phyloP scores from a whole-genome alignment of 2,113 vertebrate genomes.

The Scomber colias region DNA sequence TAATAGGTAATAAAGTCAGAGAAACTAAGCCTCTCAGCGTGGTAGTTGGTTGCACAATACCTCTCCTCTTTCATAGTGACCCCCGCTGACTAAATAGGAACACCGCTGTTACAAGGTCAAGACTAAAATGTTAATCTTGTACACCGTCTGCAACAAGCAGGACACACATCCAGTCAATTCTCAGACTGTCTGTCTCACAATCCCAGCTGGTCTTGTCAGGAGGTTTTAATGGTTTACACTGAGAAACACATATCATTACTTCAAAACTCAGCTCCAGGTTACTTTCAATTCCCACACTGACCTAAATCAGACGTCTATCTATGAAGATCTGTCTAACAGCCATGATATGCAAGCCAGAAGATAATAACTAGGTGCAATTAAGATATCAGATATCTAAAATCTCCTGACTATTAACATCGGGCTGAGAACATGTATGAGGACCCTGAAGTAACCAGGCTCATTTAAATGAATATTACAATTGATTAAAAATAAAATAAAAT shows the following conservation, averaged over 20 bases:
- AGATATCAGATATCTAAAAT: too few species aligned
- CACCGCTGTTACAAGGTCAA: background rate
- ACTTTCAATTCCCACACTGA: background rate
- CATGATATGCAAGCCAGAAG: background rate
- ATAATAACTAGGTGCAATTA: rapidly evolving
- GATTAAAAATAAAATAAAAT: too few species aligned
- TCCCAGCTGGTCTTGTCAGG: background rate
- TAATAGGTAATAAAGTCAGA: background rate
- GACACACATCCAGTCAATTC: background rate
- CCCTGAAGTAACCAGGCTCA: background rate
- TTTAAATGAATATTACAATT: background rate
- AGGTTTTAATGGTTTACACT: background rate
- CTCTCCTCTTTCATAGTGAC: too few species aligned
- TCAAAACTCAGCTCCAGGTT: background rate
- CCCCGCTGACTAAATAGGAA: background rate
- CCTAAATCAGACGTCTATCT: background rate
- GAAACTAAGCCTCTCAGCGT: too few species aligned
- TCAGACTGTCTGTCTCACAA: too few species aligned
- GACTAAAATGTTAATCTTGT: background rate
- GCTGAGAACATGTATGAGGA: background rate
- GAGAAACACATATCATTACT: background rate
- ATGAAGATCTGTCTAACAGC: background rate
- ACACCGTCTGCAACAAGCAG: background rate
- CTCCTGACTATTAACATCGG: background rate
- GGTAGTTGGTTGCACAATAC: too few species aligned